Evolutionary conservation across 64 coral and sea anemone genomes (phyloP).

Genomic region (Cladopsammia gracilis): DNA sequence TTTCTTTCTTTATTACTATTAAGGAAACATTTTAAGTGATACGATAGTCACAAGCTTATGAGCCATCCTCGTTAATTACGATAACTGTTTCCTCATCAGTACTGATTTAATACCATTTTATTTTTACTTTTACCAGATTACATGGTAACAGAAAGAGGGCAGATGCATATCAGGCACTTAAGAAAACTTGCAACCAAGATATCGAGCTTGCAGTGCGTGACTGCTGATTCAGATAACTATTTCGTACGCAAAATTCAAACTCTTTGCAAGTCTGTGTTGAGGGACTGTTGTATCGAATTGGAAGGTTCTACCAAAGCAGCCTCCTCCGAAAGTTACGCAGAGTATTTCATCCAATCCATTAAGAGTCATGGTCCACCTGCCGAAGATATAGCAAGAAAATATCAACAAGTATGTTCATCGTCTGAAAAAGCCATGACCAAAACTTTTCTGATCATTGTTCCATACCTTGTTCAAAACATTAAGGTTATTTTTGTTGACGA

Average conservation of each 20-base stretch:
- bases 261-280: too few relatives aligned
- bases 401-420: neutral
- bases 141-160: constrained; percentile 25
- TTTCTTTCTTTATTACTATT: too few relatives aligned
- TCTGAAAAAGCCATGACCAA: neutral
- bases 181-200: constrained; percentile 28
- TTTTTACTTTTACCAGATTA: neutral
- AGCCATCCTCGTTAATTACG: too few relatives aligned
- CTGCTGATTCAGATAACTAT: neutral
- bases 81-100: too few relatives aligned
- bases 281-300: constrained; percentile 47
- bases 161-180: constrained; percentile 22
- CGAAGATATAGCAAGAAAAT: neutral
- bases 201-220: neutral
- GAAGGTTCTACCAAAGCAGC: neutral
- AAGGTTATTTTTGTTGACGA: neutral
- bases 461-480: neutral
- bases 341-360: neutral
- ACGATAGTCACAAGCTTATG: too few relatives aligned
- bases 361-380: too few relatives aligned
- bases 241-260: constrained; percentile 15
- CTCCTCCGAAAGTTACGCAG: neutral
- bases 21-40: too few relatives aligned
- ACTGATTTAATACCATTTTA: neutral
- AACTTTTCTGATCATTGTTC: neutral